Evolutionary conservation across 2,113 vertebrate genomes (phyloP), one percentile per base, ranked within the genome.

Genomic region (Chamaetylas fuelleborni): DNA sequence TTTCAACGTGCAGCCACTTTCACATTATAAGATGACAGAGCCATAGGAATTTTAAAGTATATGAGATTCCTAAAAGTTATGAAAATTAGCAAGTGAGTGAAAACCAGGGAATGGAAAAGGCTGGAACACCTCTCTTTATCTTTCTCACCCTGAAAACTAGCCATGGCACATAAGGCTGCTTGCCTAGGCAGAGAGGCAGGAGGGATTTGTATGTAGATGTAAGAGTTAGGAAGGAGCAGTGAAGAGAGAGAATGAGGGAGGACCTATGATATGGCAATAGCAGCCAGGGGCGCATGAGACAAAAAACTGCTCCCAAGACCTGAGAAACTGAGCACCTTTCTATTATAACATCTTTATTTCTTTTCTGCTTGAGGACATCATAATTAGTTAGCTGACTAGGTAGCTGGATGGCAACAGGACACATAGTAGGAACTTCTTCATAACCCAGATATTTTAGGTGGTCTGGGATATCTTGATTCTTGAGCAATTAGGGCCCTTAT

Each of bases 401-500:
- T 51, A 71, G 45, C 1, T 61, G 40, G 11, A 79, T 69, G 22
- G 79, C 62, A 85, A 81, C 81, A 88, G 40, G 40, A 62, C 7
- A 34, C 0, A 1, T 25, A 69, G 7, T 42, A 58, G 70, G 42
- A 82, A 71, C 40, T 70, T 42, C 56, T 66, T 81, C 23, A 20
- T 82, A 84, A 88, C 29, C 38, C 31, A 48, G 6, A 34, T 42
- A 48, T 80, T 88, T 67, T 24, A 76, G 53, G 42, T 38, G 38
- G 71, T 19, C 3, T 91, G 56, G 56, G 19, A 65, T 93, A 74
- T 26, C 70, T 82, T 78, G 56, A 48, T 73, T 85, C 74, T 96
- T 90, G 91, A 96, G 83, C 51, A 94, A 78, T 94, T 90, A 77
- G 58, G 81, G 45, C 38, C 58, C 12, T 80, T 81, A 94, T 70